Conservation (phyloP, 2,888 invertebrate genomes). For the Coremacera marginata region DNA sequence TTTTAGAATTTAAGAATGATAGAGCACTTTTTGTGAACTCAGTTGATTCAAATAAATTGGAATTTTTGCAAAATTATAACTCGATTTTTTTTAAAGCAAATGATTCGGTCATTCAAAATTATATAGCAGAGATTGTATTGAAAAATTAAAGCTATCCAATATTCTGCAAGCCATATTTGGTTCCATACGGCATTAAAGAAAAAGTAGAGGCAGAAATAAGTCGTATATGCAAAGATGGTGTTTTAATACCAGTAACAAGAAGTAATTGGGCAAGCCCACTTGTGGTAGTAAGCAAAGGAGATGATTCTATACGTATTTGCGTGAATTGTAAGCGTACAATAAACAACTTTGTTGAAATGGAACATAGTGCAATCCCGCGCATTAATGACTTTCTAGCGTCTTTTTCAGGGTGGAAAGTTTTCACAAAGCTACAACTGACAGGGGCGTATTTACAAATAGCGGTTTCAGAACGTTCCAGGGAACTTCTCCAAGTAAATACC, state of each 20-base stretch:
- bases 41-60: too few relatives aligned
- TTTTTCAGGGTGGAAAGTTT: background rate
- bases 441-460: background rate
- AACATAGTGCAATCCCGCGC: background rate
- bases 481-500: background rate
- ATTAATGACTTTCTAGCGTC: background rate
- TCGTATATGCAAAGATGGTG: background rate
- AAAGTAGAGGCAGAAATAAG: constrained; percentile 19
- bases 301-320: background rate
- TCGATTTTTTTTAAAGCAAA: constrained; percentile 16
- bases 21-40: too few relatives aligned
- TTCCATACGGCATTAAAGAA: constrained; percentile 12
- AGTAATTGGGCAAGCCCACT: constrained; percentile 28
- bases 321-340: background rate
- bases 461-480: background rate
- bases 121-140: background rate
- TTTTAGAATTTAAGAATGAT: too few relatives aligned
- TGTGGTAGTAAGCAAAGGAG: too few relatives aligned
- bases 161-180: constrained; percentile 4
- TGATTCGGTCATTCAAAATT: background rate
- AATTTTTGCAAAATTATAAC: constrained; percentile 17
- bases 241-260: constrained; percentile 16
- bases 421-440: background rate
- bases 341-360: background rate
- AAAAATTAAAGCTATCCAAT: constrained; percentile 1